phyloP scores from a whole-genome alignment of 2,888 invertebrate species.

The Cetonia aurata region DNA sequence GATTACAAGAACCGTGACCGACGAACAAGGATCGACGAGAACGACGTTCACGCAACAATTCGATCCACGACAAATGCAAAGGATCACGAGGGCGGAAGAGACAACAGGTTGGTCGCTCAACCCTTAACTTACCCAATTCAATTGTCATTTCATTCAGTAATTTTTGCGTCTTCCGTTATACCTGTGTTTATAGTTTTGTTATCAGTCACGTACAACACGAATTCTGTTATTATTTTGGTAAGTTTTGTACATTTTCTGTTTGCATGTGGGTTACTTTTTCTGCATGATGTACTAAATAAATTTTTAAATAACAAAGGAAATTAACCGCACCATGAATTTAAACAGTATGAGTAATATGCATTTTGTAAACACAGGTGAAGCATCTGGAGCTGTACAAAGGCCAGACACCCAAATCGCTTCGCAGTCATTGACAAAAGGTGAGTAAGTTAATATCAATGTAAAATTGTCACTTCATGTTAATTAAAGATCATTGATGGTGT shows the following conservation, averaged over 20 bases:
- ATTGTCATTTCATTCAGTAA: conserved; percentile 30
- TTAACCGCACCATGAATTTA: not conserved
- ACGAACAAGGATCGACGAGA: conserved; percentile 58
- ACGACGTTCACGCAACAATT: conserved; percentile 62
- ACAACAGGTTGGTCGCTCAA: conserved; percentile 55
- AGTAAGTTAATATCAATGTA: conserved; percentile 18
- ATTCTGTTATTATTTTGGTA: conserved; percentile 50
- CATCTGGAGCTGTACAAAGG: conserved; percentile 42
- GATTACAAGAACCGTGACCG: conserved; percentile 57
- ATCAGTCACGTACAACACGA: conserved; percentile 47
- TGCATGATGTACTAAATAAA: conserved; percentile 30
- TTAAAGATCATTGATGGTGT: not conserved
- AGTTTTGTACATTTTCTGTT: conserved; percentile 50
- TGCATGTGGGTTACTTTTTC: conserved; percentile 47
- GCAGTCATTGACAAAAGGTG: conserved; percentile 47
- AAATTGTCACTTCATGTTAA: not conserved
- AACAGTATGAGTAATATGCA: conserved; percentile 11
- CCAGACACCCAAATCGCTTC: conserved; percentile 42
- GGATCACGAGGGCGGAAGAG: conserved; percentile 52
- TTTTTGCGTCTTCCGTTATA: conserved; percentile 28
- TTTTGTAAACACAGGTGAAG: conserved; percentile 47
- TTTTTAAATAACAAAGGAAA: conserved; percentile 28
- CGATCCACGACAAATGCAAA: conserved; percentile 52
- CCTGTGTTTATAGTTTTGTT: conserved; percentile 46
- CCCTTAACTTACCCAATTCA: conserved; percentile 40